Evolutionary conservation across 2,888 invertebrate species (phyloP).

Genomic region (Drosophila ezoana): DNA sequence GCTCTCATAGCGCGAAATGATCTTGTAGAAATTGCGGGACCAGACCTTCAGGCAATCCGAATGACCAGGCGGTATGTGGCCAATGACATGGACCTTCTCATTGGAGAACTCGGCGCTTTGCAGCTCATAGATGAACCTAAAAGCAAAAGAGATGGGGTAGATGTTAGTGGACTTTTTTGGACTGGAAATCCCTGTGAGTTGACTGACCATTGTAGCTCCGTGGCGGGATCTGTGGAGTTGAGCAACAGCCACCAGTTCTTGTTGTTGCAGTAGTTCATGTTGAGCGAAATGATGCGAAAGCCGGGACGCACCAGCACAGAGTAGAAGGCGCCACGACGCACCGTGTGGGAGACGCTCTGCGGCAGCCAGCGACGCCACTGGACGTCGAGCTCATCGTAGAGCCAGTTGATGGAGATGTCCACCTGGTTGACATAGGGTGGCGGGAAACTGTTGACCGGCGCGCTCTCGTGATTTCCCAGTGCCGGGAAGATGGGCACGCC

Average conservation of each 20-base stretch:
- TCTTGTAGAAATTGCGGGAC: constrained; percentile 97
- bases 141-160: background rate
- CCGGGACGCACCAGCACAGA: constrained; percentile 95
- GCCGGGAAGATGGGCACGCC: constrained; percentile 97
- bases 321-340: constrained; percentile 95
- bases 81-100: constrained; percentile 98
- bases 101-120: constrained; percentile 97
- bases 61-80: constrained; percentile 98
- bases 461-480: constrained; percentile 98
- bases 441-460: constrained; percentile 97
- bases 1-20: constrained; percentile 94
- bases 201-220: constrained; percentile 93
- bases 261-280: constrained; percentile 98
- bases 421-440: constrained; percentile 93
- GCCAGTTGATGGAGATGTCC: constrained; percentile 94
- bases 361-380: constrained; percentile 97
- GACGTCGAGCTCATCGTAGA: constrained; percentile 94
- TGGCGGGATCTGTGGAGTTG: constrained; percentile 98
- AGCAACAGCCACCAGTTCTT: constrained; percentile 98
- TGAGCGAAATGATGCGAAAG: constrained; percentile 96
- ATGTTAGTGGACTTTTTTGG: too few species aligned
- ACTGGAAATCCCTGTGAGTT: background rate
- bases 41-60: constrained; percentile 97
- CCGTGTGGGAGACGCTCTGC: constrained; percentile 93
- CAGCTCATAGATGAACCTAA: constrained; percentile 92